Conservation (phyloP, 2,888 invertebrate genomes). For the Dryadula phaetusa region DNA sequence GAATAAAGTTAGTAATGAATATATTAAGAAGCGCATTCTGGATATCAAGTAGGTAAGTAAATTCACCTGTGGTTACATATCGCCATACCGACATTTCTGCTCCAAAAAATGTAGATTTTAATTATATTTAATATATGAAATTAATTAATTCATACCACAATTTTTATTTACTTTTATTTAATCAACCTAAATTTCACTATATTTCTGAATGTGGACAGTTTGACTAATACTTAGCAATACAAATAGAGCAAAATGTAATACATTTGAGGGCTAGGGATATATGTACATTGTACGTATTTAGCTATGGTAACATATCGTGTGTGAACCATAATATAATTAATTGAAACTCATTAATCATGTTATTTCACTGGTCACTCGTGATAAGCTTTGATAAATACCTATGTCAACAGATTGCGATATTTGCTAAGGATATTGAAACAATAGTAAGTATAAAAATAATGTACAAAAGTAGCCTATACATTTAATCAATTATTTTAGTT, state of each 20-base stretch:
- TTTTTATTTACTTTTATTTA: too few species aligned
- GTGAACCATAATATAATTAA: constrained; percentile 43
- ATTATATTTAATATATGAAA: too few species aligned
- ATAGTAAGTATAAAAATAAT: not conserved
- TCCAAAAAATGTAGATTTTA: too few species aligned
- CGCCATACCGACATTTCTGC: too few species aligned
- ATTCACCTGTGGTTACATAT: too few species aligned
- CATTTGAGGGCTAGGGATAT: constrained; percentile 22
- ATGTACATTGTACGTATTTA: too few species aligned
- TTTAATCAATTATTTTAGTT: not conserved
- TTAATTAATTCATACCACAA: too few species aligned
- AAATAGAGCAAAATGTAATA: constrained; percentile 1
- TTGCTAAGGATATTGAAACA: not conserved
- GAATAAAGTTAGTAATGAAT: too few species aligned
- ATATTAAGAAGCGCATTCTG: too few species aligned
- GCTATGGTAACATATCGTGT: constrained; percentile 36
- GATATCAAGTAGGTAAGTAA: too few species aligned
- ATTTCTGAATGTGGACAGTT: not conserved
- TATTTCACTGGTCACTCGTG: constrained; percentile 37
- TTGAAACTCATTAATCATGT: constrained; percentile 42
- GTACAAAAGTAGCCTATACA: not conserved
- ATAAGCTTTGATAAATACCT: constrained; percentile 45
- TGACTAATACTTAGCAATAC: not conserved
- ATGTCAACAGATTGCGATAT: constrained; percentile 32
- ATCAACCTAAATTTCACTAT: not conserved